Percentiles rank a stretch among this genome's conserved stretches.
Evolutionary conservation across 2,797 vertebrate species (phyloP).

Genomic region (Hoplostethus mediterraneus): DNA sequence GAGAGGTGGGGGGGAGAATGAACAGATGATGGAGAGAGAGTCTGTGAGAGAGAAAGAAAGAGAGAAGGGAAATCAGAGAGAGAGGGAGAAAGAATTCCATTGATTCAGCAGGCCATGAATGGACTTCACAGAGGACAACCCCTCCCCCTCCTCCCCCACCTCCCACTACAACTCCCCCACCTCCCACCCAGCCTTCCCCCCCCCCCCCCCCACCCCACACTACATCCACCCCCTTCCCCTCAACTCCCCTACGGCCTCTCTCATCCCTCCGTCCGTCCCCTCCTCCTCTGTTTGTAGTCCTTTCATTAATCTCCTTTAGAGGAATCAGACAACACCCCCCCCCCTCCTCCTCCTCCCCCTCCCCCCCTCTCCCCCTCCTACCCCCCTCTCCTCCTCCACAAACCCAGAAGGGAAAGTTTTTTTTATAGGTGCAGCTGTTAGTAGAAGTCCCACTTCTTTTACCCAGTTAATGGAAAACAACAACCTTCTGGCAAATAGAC

Average conservation of each 20-base stretch:
- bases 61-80: conserved; percentile 56
- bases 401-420: conserved; percentile 44
- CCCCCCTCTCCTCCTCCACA: conserved; percentile 17
- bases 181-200: not conserved
- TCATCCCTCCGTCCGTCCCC: conserved; percentile 70
- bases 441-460: conserved; percentile 27
- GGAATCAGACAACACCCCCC: conserved; percentile 64
- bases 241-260: conserved; percentile 53
- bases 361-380: not conserved
- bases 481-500: conserved; percentile 10
- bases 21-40: conserved; percentile 52
- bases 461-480: conserved; percentile 26
- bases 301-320: conserved; percentile 82
- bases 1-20: conserved; percentile 25
- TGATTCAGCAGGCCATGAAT: conserved; percentile 83
- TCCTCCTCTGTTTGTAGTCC: conserved; percentile 72
- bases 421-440: conserved; percentile 44
- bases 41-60: conserved; percentile 53
- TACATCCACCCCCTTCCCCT: conserved; percentile 45
- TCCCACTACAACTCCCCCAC: conserved; percentile 32
- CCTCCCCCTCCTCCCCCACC: conserved; percentile 47
- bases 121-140: conserved; percentile 77
- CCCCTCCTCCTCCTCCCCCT: not conserved
- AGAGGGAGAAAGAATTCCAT: conserved; percentile 83
- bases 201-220: conserved; percentile 50